Evolutionary conservation across 1,140 invertebrate genomes (phyloP), one percentile per base, ranked within the genome.

Genomic region (Gonatopus flavifemur): DNA sequence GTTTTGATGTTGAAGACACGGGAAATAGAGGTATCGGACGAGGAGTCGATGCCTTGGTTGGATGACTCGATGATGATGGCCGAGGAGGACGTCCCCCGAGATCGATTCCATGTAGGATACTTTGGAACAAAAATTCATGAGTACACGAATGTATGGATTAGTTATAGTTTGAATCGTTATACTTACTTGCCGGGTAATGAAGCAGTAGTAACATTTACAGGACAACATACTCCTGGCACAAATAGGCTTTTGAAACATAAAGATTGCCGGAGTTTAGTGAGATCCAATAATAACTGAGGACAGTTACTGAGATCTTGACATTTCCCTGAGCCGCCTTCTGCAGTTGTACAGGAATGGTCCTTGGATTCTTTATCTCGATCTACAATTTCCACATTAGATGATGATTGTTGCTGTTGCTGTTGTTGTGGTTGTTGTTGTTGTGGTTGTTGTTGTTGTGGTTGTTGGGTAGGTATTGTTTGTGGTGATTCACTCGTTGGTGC

Each of bases 221-320:
- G 92, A 76, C 93, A 95, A 66, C 93, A 96, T 2, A 95, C 91
- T 13, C 92, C 93, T 2, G 93, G 93, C 2, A 93, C 88, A 62
- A 95, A 93, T 1, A 95, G 77, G 54, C 89, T 90, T 74, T 95
- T 94, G 65, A 96, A 96, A 67, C 93, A 96, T 6, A 96, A 80
- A 0, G 91, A 94, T 64, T 93, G 88, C 28, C 92, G 78, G 0
- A 96, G 76, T 66, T 86, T 89, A 7, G 84, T 83, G 9, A 95
- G 77, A 68, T 96, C 91, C 6, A 96, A 73, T 1, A 96, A 76
- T 9, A 96, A 70, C 56, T 92, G 89, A 0, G 93, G 91, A 72
- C 93, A 96, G 52, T 89, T 89, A 57, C 90, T 91, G 7, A 96
- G 78, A 70, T 95, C 93, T 59, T 92, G 86, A 57, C 93, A 96